phyloP scores from a whole-genome alignment of 2,888 invertebrate genomes.

The Lasioglossum pauxillum region DNA sequence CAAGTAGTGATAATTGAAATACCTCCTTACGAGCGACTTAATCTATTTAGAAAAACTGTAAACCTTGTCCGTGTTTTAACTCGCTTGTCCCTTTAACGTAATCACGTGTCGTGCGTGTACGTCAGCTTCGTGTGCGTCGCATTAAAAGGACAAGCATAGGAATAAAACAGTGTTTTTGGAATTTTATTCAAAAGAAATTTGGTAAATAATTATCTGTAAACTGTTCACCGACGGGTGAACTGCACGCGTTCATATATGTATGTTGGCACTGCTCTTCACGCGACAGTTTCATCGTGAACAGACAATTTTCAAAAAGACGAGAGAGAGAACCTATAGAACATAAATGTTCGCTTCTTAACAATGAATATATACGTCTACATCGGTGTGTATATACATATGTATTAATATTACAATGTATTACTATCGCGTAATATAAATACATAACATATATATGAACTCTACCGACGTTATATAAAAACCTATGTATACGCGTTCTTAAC shows the following conservation, averaged over 20 bases:
- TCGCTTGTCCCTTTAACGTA: not conserved
- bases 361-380: slow-evolving; percentile 9
- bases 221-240: not conserved
- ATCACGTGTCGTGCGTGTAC: not conserved
- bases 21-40: slow-evolving; percentile 45
- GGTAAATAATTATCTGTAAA: not conserved
- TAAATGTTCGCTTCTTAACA: not conserved
- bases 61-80: slow-evolving; percentile 44
- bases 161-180: not conserved
- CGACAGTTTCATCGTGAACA: slow-evolving; percentile 14
- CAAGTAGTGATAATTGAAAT: slow-evolving; percentile 19
- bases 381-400: not conserved
- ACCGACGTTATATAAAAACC: slow-evolving; percentile 28
- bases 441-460: slow-evolving; percentile 8
- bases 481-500: slow-evolving; percentile 2
- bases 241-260: not conserved
- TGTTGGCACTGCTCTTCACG: slow-evolving; percentile 51
- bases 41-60: slow-evolving; percentile 64
- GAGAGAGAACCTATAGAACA: not conserved
- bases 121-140: not conserved
- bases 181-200: not conserved
- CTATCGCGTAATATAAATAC: slow-evolving; percentile 29
- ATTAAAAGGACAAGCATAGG: not conserved
- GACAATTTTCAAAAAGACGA: not conserved
- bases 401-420: slow-evolving; percentile 5